Evolutionary conservation across 2,113 vertebrate species (phyloP).

Genomic region (Orthonyx spaldingii): DNA sequence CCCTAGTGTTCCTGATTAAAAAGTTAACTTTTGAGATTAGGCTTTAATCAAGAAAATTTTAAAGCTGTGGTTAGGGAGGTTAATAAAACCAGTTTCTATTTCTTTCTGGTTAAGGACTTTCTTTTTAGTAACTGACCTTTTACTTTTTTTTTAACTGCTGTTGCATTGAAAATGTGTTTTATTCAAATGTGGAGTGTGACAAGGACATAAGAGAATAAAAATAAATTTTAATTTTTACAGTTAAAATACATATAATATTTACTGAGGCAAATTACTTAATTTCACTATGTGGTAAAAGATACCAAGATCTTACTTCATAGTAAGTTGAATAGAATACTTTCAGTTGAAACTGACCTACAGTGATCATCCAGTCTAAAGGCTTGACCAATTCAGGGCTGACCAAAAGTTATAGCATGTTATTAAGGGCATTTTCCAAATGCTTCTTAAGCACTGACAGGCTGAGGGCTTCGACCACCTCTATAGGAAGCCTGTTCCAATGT

Average conservation of each 20-base stretch:
- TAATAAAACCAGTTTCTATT: constrained; percentile 7
- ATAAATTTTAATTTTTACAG: not conserved
- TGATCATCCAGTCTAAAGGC: not conserved
- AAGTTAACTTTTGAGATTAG: constrained; percentile 37
- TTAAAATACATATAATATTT: not conserved
- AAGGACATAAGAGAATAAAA: not conserved
- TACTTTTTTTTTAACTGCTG: not conserved
- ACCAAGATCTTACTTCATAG: not conserved
- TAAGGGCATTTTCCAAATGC: not conserved
- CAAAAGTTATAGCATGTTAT: not conserved
- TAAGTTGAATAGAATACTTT: not conserved
- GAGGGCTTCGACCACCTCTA: not conserved
- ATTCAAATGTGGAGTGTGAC: not conserved
- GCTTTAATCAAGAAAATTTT: constrained; percentile 29
- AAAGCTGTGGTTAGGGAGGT: not conserved
- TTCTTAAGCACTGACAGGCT: not conserved
- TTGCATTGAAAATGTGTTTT: not conserved
- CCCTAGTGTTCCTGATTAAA: not conserved
- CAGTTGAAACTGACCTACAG: not conserved
- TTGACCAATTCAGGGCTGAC: not conserved
- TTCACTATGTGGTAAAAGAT: not conserved
- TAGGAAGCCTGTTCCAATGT: not conserved
- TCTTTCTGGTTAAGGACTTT: not conserved
- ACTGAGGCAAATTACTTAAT: not conserved
- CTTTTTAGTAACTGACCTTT: constrained; percentile 8